Evolutionary conservation across 2,113 vertebrate species (phyloP).

Genomic region (Recurvirostra avosetta): DNA sequence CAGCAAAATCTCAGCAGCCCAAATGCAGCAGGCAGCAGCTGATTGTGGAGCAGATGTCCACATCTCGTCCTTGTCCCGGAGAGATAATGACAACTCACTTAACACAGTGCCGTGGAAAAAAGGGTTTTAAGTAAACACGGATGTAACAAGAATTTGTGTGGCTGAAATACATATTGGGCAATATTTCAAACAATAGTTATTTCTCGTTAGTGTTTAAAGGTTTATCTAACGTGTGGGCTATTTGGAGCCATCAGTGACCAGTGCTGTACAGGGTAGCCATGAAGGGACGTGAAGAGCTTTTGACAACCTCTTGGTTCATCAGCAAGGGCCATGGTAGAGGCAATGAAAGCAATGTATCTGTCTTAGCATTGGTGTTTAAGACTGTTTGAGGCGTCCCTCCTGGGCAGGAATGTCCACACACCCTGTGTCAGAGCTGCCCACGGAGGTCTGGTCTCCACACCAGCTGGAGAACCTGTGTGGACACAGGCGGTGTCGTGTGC

Average conservation of each 20-base stretch:
- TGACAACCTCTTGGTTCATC: neutral
- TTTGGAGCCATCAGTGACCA: neutral
- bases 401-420: neutral
- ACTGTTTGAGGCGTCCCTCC: accelerated
- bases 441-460: neutral
- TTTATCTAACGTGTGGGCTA: too few species aligned
- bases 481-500: too few species aligned
- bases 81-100: neutral
- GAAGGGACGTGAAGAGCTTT: neutral
- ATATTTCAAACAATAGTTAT: accelerated
- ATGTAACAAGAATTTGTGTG: neutral
- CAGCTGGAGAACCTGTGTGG: neutral
- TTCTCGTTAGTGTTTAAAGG: neutral
- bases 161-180: neutral
- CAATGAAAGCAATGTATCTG: accelerated
- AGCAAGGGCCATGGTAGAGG: neutral
- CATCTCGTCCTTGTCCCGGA: neutral
- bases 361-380: accelerated
- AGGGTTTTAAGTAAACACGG: accelerated
- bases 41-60: neutral
- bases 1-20: accelerated
- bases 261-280: accelerated
- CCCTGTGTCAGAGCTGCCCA: neutral
- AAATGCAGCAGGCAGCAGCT: neutral
- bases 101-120: neutral